Percentiles rank a stretch among this genome's conserved stretches.
These are phyloP conservation scores for Dicentrarchus labrax DNA, from an alignment of 2,113 vertebrate species.

Conservation along the genomic window DNA sequence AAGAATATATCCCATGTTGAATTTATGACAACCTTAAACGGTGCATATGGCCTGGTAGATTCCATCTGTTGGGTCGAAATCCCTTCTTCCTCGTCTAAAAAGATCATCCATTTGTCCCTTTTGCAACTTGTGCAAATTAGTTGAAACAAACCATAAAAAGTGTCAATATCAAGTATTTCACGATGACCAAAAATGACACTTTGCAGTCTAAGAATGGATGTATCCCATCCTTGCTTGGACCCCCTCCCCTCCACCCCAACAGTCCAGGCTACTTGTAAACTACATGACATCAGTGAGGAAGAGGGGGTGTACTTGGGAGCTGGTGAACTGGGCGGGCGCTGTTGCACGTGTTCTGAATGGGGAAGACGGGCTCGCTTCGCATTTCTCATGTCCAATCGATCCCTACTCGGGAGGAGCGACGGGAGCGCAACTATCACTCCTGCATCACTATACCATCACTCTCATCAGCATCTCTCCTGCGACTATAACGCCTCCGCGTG, in stretches of 20 bases:
- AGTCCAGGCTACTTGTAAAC: conserved; percentile 72
- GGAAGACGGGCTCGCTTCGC: conserved; percentile 81
- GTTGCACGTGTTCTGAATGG: conserved; percentile 85
- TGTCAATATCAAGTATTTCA: not conserved
- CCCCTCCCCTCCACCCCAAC: not conserved
- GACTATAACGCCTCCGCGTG: conserved; percentile 57
- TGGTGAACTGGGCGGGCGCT: conserved; percentile 80
- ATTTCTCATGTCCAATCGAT: conserved; percentile 87
- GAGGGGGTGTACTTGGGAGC: conserved; percentile 65
- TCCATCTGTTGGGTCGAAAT: not conserved
- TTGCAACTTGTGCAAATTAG: not conserved
- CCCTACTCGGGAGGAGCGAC: conserved; percentile 83
- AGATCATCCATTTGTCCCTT: not conserved
- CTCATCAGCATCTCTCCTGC: conserved; percentile 74
- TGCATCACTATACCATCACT: conserved; percentile 78
- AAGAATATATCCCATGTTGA: not conserved
- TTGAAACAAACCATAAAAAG: not conserved
- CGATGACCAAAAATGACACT: not conserved
- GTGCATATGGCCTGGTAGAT: not conserved
- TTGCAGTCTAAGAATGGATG: not conserved
- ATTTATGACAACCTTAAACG: not conserved
- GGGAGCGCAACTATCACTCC: conserved; percentile 81
- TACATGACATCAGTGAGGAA: conserved; percentile 84
- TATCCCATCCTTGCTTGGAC: conserved; percentile 22
- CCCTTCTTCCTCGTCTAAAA: not conserved